Percentiles rank a stretch among this genome's conserved stretches.
These are phyloP conservation scores for Papilio machaon DNA, from an alignment of 1,140 invertebrate species.

Conservation along the genomic window DNA sequence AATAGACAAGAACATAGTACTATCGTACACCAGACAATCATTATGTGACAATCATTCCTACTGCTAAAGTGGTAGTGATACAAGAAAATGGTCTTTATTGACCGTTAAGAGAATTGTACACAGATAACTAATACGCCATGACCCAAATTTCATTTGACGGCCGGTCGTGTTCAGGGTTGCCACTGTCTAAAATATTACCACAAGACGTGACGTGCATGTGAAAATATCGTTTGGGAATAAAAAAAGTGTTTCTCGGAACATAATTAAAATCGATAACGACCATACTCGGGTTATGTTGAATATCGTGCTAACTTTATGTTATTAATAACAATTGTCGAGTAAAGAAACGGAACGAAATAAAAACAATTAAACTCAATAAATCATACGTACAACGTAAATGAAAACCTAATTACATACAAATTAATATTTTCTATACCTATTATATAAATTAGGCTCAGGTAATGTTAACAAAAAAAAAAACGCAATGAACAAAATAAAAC, in stretches of 20 bases:
- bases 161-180: slow-evolving; percentile 47
- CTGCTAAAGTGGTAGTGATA: slow-evolving; percentile 4
- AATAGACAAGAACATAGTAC: too few species aligned
- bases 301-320: not conserved
- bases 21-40: not conserved
- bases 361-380: not conserved
- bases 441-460: not conserved
- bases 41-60: slow-evolving; percentile 1
- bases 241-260: not conserved
- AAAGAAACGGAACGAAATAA: not conserved
- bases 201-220: slow-evolving; percentile 20
- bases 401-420: not conserved
- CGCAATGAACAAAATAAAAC: not conserved
- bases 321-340: not conserved
- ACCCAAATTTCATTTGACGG: slow-evolving; percentile 72
- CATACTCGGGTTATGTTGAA: not conserved
- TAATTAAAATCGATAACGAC: slow-evolving; percentile 11
- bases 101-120: slow-evolving; percentile 60
- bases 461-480: not conserved
- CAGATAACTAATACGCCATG: slow-evolving; percentile 70
- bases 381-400: not conserved
- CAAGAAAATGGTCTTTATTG: slow-evolving; percentile 46
- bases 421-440: too few species aligned
- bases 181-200: slow-evolving; percentile 9
- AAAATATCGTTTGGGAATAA: slow-evolving; percentile 13